Conservation (phyloP, 2,113 vertebrate species). For the Thryonomys swinderianus region DNA sequence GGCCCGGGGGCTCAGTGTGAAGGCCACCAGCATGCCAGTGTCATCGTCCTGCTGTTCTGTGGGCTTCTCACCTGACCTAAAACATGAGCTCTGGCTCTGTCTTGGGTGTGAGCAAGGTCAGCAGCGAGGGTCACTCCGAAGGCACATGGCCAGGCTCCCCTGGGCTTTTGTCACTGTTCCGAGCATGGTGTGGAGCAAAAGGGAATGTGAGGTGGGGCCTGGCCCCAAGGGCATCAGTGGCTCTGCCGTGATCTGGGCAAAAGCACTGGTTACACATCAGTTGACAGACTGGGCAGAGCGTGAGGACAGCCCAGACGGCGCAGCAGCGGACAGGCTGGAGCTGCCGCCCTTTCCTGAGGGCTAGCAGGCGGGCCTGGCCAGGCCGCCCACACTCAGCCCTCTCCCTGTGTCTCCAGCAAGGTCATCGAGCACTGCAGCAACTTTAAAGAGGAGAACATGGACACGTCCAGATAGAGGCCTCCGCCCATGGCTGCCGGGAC, state of each 20-base stretch:
- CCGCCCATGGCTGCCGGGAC: conserved; percentile 63
- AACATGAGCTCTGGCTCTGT: not conserved
- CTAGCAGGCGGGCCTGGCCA: not conserved
- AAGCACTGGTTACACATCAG: not conserved
- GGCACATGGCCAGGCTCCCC: not conserved
- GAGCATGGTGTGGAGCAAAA: not conserved
- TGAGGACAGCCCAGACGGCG: not conserved
- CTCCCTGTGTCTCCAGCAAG: conserved; percentile 89
- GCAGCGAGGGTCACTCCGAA: not conserved
- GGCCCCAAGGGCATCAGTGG: not conserved
- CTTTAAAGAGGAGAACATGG: conserved; percentile 98
- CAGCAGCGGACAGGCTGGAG: fast-evolving
- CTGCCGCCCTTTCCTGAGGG: not conserved
- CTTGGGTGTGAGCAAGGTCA: fast-evolving
- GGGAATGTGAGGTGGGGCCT: not conserved
- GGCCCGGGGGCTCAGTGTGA: not conserved
- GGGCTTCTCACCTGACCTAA: not conserved
- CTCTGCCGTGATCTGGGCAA: not conserved
- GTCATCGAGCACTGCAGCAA: conserved; percentile 97
- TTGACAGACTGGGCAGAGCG: not conserved
- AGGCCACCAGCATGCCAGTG: not conserved
- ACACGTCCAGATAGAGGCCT: conserved; percentile 94
- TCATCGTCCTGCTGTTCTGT: fast-evolving
- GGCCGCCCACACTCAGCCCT: conserved; percentile 57
- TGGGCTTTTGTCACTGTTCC: not conserved